Percentiles rank a stretch among this genome's conserved stretches.
phyloP scores from a whole-genome alignment of 2,113 vertebrate species.

The Dolichotis patagonum region DNA sequence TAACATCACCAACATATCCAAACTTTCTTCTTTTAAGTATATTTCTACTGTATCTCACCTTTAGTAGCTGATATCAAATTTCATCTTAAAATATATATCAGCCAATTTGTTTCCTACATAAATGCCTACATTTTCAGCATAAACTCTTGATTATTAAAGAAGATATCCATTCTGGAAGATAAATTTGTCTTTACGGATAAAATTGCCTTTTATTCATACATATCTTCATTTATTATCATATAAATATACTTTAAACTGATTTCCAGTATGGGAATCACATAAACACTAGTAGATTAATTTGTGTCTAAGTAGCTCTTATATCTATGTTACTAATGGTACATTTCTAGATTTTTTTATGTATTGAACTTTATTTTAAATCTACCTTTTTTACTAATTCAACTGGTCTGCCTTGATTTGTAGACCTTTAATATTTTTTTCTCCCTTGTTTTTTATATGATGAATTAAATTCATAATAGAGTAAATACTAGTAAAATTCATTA shows the following conservation, averaged over 20 bases:
- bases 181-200: neutral
- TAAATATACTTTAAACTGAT: constrained; percentile 29
- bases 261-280: constrained; percentile 29
- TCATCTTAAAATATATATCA: neutral
- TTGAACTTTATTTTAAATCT: neutral
- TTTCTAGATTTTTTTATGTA: neutral
- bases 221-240: constrained; percentile 8
- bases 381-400: neutral
- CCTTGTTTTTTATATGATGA: neutral
- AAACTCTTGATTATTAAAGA: constrained; percentile 51
- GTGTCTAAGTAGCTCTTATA: neutral
- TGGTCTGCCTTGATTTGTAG: neutral
- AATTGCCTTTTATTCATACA: neutral
- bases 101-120: neutral
- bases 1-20: neutral
- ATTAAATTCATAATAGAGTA: neutral
- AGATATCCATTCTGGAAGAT: neutral
- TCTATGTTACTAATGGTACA: neutral
- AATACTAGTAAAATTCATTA: neutral
- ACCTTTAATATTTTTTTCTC: neutral
- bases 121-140: constrained; percentile 25
- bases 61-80: neutral
- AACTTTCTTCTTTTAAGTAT: constrained; percentile 11
- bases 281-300: neutral
- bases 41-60: constrained; percentile 17